Percentiles rank a stretch among this genome's conserved stretches.
Evolutionary conservation across 2,888 invertebrate species (phyloP).

Genomic region (Hirtodrosophila cameraria): DNA sequence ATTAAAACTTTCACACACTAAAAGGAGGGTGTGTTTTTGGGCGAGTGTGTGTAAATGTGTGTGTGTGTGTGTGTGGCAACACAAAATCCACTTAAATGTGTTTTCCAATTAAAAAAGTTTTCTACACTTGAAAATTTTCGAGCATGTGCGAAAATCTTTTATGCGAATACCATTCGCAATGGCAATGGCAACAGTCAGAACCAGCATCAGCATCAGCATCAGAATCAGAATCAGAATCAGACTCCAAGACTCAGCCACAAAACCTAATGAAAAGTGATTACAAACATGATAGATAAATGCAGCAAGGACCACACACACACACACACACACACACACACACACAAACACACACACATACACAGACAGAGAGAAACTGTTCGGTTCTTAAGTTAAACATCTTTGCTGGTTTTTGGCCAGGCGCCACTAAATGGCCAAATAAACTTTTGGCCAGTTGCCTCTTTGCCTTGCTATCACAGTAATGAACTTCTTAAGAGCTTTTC

Average conservation of each 20-base stretch:
- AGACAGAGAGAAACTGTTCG: constrained; percentile 19
- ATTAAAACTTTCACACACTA: constrained; percentile 63
- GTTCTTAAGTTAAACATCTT: constrained; percentile 73
- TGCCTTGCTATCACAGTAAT: constrained; percentile 66
- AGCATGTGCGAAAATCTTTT: constrained; percentile 81
- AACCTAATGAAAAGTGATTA: constrained; percentile 80
- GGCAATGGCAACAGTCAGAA: constrained; percentile 53
- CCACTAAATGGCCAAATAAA: constrained; percentile 80
- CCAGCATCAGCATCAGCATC: too few relatives aligned
- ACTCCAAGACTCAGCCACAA: constrained; percentile 53
- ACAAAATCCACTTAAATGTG: constrained; percentile 79
- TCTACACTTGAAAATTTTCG: constrained; percentile 76
- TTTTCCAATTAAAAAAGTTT: constrained; percentile 80
- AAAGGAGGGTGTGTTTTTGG: too few relatives aligned
- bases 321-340: constrained; percentile 19
- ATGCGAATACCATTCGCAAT: constrained; percentile 75
- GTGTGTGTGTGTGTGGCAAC: constrained; percentile 24
- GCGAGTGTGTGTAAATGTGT: constrained; percentile 14
- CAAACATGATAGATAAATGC: constrained; percentile 80
- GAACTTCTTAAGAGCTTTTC: constrained; percentile 79
- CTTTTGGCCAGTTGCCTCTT: constrained; percentile 65
- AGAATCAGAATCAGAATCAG: constrained; percentile 19
- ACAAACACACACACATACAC: constrained; percentile 17
- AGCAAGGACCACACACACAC: constrained; percentile 20
- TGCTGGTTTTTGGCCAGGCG: constrained; percentile 48